Evolutionary conservation across 1,140 invertebrate species (phyloP).

Genomic region (Patella vulgata): DNA sequence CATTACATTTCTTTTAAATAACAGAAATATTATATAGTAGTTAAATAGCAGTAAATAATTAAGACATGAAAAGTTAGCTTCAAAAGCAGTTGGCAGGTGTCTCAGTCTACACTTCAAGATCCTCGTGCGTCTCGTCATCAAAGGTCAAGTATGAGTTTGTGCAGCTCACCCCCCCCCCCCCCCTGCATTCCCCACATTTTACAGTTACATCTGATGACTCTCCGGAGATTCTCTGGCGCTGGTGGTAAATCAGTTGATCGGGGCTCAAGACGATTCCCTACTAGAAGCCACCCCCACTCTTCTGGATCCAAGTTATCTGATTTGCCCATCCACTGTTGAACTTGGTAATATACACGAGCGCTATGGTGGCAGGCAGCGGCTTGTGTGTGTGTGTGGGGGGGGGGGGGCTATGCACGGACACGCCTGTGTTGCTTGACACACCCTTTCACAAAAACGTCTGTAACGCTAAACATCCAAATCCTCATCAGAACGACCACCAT

Average conservation of each 20-base stretch:
- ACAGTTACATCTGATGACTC: constrained; percentile 35
- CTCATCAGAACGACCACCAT: background rate
- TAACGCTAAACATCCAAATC: background rate
- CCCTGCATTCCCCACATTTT: too few species aligned
- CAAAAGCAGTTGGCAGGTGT: too few species aligned
- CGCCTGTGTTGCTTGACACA: background rate
- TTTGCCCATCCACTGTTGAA: background rate
- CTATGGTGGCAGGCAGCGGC: constrained; percentile 1
- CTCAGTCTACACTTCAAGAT: too few species aligned
- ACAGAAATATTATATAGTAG: too few species aligned
- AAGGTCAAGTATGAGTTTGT: too few species aligned
- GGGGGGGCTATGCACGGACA: background rate
- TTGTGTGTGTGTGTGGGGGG: constrained; percentile 7
- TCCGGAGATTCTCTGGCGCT: constrained; percentile 29
- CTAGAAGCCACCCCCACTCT: constrained; percentile 32
- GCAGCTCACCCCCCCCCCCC: too few species aligned
- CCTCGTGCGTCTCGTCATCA: too few species aligned
- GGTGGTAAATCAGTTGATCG: too few species aligned
- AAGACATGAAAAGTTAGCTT: too few species aligned
- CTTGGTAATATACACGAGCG: background rate
- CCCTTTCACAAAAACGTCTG: constrained; percentile 1
- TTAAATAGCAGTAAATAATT: too few species aligned
- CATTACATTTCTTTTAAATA: too few species aligned
- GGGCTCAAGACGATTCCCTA: constrained; percentile 14
- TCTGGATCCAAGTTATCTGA: constrained; percentile 4